Percentiles rank a stretch among this genome's conserved stretches.
Conservation (phyloP, 2,797 vertebrate genomes). For the Synaphobranchus kaupii region DNA sequence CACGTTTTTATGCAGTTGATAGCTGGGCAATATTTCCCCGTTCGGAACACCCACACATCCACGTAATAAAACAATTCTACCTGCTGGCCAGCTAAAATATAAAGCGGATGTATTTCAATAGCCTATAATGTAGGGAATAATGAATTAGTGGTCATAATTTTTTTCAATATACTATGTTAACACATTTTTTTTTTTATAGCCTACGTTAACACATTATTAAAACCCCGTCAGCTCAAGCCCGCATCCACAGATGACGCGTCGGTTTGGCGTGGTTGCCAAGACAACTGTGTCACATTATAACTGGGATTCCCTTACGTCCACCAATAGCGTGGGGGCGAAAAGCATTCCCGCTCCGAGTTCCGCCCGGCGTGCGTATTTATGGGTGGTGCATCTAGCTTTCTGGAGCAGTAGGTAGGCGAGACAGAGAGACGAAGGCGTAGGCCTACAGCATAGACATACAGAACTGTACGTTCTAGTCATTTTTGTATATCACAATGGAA, state of each 20-base stretch:
- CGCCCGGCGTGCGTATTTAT: slow-evolving; percentile 74
- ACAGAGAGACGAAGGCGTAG: slow-evolving; percentile 22
- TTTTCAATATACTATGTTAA: no score
- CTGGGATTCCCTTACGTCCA: slow-evolving; percentile 48
- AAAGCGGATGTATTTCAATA: neutral
- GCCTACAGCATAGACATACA: neutral
- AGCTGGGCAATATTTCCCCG: no score
- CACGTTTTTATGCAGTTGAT: no score
- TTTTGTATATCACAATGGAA: slow-evolving; percentile 36
- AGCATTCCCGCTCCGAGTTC: slow-evolving; percentile 76
- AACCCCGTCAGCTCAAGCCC: neutral
- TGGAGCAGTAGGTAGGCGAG: slow-evolving; percentile 49
- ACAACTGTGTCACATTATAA: slow-evolving; percentile 52
- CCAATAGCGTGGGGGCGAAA: slow-evolving; percentile 63
- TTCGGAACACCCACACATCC: no score
- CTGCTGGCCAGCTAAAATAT: neutral
- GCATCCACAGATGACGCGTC: slow-evolving; percentile 5
- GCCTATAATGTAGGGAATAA: neutral
- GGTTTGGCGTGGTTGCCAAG: slow-evolving; percentile 33
- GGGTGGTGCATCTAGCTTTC: slow-evolving; percentile 36
- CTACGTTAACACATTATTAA: neutral
- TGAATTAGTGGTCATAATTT: neutral
- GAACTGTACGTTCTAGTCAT: neutral
- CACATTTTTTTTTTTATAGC: no score
- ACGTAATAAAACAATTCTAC: neutral